Evolutionary conservation across 2,797 vertebrate genomes (phyloP).

Genomic region (Neomorphus geoffroyi): DNA sequence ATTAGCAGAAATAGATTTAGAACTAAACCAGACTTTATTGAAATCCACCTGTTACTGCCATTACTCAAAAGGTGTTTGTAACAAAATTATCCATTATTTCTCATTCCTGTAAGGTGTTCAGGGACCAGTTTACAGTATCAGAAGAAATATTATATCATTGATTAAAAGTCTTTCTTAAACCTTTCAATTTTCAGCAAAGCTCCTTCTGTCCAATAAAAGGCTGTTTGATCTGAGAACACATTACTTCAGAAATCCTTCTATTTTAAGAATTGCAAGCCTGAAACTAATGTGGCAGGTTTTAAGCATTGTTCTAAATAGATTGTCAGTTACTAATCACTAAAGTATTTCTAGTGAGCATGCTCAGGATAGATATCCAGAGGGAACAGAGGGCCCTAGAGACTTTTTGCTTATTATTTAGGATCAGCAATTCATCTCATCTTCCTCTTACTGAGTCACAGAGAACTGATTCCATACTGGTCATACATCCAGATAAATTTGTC

Average conservation of each 20-base stretch:
- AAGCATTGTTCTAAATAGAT: background rate
- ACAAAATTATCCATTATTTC: background rate
- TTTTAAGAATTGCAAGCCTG: constrained; percentile 1
- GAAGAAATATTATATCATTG: background rate
- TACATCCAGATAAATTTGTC: background rate
- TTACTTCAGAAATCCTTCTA: background rate
- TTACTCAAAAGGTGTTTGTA: background rate
- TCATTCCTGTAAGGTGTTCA: background rate
- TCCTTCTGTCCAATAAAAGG: background rate
- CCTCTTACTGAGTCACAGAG: background rate
- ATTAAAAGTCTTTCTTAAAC: background rate
- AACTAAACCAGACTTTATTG: background rate
- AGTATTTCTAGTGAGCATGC: background rate
- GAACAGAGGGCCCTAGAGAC: background rate
- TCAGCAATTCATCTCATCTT: background rate
- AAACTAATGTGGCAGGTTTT: background rate
- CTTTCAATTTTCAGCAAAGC: background rate
- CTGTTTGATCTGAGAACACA: background rate
- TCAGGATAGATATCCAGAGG: background rate
- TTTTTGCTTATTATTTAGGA: background rate
- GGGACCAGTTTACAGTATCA: background rate
- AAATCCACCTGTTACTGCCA: background rate
- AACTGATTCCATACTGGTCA: background rate
- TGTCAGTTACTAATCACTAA: background rate
- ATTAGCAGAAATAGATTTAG: background rate